Evolutionary conservation across 2,797 vertebrate species (phyloP), one percentile per base, ranked within the genome.

Genomic region (Falco columbarius): DNA sequence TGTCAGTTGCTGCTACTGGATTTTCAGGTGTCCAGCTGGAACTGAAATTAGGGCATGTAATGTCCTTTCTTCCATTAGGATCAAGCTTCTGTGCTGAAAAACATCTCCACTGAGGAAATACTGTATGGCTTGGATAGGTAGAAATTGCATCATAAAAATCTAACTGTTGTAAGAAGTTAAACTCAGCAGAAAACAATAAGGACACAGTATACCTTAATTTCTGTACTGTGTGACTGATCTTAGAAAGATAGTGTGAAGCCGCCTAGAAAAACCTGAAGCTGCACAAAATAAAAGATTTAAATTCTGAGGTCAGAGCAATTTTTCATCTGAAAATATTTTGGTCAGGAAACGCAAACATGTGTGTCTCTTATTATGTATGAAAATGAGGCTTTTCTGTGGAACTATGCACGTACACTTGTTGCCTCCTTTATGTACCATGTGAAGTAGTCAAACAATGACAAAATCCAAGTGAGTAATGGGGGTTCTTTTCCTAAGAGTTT

Each of bases 381-480:
- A 91, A 93, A 75, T 56, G 30, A 55, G 27, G 17, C 46, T 8
- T 40, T 72, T 90, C 49, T 68, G 81, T 83, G 89, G 36, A 46
- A 44, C 34, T 84, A 21, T 20, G 51, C 95, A 94, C 20, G 18
- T 90, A 95, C 24, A 7, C 61, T 68, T 56, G 22, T 84, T 93
- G 66, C 32, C 61, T 92, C 29, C 42, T 74, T 29, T 34, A 3
- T 7, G 20, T 47, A 49, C 52, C 14, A 67, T 79, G 47, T 46
- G 46, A 75, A 86, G 77, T 47, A 68, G 88, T 42, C 70, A 71
- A 86, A 90, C 93, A 94, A 47, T 97, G 93, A 96, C 95, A 97
- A 92, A 95, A 79, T 82, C 67, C 36, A 86, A 77, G 46, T 92
- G 92, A 93, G 86, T 91, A 93, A 95, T 95, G 75, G 22, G 22